These are phyloP conservation scores for Sylvietta virens DNA, from an alignment of 2,113 vertebrate species.

Conservation along the genomic window DNA sequence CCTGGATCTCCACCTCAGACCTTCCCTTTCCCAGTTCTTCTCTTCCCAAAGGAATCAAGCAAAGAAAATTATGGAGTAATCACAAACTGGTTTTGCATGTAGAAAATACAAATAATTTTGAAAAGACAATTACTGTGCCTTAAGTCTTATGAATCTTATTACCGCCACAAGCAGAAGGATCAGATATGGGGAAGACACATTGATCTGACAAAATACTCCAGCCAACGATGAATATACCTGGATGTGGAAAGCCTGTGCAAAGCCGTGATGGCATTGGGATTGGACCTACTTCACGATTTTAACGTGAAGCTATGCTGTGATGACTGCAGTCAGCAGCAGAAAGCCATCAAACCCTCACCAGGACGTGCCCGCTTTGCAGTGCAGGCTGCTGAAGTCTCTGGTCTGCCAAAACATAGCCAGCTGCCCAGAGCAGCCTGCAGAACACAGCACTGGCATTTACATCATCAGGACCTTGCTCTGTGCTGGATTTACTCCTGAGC, in stretches of 20 bases:
- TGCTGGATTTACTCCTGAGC: not conserved
- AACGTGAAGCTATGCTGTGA: not conserved
- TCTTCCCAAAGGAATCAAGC: not conserved
- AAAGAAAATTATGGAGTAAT: not conserved
- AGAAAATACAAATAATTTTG: not conserved
- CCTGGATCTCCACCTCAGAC: not conserved
- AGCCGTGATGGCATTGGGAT: not conserved
- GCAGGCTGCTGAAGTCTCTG: not conserved
- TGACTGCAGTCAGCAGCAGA: not conserved
- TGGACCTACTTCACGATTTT: not conserved
- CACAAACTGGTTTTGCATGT: not conserved
- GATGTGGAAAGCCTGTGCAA: not conserved
- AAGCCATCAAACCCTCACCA: not conserved
- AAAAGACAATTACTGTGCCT: not conserved
- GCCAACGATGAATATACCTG: not conserved
- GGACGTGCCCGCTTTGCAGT: not conserved
- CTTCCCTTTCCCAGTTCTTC: not conserved
- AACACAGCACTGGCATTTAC: not conserved
- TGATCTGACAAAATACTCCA: not conserved
- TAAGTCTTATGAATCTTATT: not conserved
- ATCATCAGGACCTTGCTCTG: not conserved
- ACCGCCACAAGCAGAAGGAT: not conserved
- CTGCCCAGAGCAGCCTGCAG: not conserved
- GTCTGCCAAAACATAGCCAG: not conserved
- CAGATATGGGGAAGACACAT: fast-evolving